phyloP scores from a whole-genome alignment of 2,888 invertebrate species.

The Macropis europaea region DNA sequence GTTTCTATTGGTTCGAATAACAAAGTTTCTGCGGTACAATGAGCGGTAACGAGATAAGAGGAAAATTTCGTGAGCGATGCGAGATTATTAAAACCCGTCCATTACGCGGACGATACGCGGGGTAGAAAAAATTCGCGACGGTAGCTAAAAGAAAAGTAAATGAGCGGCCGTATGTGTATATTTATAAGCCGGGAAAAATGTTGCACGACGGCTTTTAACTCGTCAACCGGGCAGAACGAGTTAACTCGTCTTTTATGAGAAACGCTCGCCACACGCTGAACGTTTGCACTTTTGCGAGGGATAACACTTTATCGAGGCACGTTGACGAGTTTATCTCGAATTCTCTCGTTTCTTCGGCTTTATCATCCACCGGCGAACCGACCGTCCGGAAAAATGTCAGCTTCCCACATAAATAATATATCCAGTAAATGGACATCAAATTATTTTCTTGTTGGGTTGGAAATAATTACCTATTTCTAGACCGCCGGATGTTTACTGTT shows the following conservation, averaged over 20 bases:
- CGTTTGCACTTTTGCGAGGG: slow-evolving; percentile 35
- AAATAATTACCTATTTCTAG: slow-evolving; percentile 1
- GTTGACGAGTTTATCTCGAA: slow-evolving; percentile 31
- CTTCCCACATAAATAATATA: too few relatives aligned
- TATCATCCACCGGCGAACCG: too few relatives aligned
- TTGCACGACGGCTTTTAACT: slow-evolving; percentile 42
- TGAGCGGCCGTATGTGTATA: slow-evolving; percentile 11
- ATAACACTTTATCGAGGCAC: slow-evolving; percentile 34
- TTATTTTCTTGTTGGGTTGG: too few relatives aligned
- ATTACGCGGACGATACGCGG: background rate
- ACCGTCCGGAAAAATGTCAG: slow-evolving; percentile 1
- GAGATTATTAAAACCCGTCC: slow-evolving; percentile 14
- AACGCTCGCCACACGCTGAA: slow-evolving; percentile 19
- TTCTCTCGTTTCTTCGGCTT: slow-evolving; percentile 4
- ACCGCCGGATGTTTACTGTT: background rate
- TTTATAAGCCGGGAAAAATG: slow-evolving; percentile 33
- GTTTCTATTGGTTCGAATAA: too few relatives aligned
- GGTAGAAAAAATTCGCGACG: slow-evolving; percentile 1
- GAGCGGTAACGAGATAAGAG: too few relatives aligned
- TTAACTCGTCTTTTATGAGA: slow-evolving; percentile 39
- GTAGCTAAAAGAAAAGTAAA: slow-evolving; percentile 26
- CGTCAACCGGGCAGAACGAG: slow-evolving; percentile 21
- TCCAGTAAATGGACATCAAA: too few relatives aligned
- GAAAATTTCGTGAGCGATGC: too few relatives aligned
- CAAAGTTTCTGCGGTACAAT: too few relatives aligned